A percentile compares a stretch with the other conserved stretches of the same genome.
Evolutionary conservation across 2,113 vertebrate genomes (phyloP).

Genomic region (Urocolius indicus): DNA sequence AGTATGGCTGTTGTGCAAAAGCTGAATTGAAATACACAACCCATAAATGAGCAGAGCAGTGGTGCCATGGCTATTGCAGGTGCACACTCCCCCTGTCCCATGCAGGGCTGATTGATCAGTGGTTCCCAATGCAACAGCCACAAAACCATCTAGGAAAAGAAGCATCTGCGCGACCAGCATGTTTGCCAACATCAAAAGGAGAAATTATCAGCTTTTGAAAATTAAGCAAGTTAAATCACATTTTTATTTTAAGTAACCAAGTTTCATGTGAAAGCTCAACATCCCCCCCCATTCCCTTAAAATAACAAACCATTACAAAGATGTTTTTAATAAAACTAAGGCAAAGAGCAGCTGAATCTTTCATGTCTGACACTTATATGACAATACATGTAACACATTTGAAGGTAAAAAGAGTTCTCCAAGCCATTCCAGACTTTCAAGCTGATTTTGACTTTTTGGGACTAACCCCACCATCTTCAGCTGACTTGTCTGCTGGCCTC

Average conservation of each 20-base stretch:
- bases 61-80: neutral
- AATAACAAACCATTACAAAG: neutral
- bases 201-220: neutral
- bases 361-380: neutral
- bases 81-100: neutral
- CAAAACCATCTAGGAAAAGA: neutral
- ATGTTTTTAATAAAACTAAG: neutral
- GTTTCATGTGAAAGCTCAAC: neutral
- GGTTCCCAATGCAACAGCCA: neutral
- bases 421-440: conserved; percentile 8
- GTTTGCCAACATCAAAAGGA: neutral
- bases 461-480: conserved; percentile 32
- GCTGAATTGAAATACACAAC: neutral
- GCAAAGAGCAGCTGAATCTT: neutral
- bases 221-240: neutral
- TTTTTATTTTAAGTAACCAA: conserved; percentile 28
- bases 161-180: neutral
- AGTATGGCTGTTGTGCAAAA: neutral
- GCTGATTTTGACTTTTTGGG: conserved; percentile 80
- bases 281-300: neutral
- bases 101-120: neutral
- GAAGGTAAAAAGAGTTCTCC: neutral
- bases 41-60: neutral
- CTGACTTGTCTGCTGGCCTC: conserved; percentile 75
- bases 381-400: neutral